phyloP scores from a whole-genome alignment of 2,888 invertebrate species.

The Scaptomyza tumidula region DNA sequence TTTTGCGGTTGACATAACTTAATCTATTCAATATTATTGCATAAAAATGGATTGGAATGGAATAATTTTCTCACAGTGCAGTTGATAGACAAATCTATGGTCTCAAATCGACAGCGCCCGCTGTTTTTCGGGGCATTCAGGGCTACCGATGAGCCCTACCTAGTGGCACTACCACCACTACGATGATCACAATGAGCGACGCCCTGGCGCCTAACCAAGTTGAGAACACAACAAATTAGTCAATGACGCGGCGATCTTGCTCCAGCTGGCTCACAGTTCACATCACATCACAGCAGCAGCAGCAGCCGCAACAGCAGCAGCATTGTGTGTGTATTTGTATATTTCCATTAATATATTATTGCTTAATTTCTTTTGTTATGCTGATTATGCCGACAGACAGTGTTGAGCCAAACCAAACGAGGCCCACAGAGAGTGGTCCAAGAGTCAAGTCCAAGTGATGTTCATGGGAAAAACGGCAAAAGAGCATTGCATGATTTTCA shows the following conservation, averaged over 20 bases:
- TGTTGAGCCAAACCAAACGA: slow-evolving; percentile 53
- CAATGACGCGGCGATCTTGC: slow-evolving; percentile 81
- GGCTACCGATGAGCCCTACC: slow-evolving; percentile 44
- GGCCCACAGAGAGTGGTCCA: slow-evolving; percentile 22
- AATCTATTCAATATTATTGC: too few relatives aligned
- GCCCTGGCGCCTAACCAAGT: slow-evolving; percentile 53
- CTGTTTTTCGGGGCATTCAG: slow-evolving; percentile 46
- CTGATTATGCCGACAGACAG: slow-evolving; percentile 78
- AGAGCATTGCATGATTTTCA: slow-evolving; percentile 72
- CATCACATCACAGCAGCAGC: not conserved
- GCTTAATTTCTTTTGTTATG: slow-evolving; percentile 84
- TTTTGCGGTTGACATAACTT: too few relatives aligned
- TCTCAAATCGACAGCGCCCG: slow-evolving; percentile 9
- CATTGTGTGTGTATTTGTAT: slow-evolving; percentile 49
- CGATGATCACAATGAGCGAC: slow-evolving; percentile 29
- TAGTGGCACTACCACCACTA: slow-evolving; percentile 8
- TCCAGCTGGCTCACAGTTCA: slow-evolving; percentile 42
- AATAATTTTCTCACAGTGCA: slow-evolving; percentile 11
- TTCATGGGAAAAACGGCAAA: slow-evolving; percentile 75
- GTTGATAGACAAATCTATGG: slow-evolving; percentile 22
- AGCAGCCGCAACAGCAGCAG: not conserved
- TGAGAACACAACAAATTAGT: slow-evolving; percentile 81
- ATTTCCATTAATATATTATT: slow-evolving; percentile 82
- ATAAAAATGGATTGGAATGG: too few relatives aligned
- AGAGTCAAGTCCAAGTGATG: slow-evolving; percentile 48